These are phyloP conservation scores for Morone chrysops DNA, from an alignment of 2,113 vertebrate genomes.

Conservation along the genomic window DNA sequence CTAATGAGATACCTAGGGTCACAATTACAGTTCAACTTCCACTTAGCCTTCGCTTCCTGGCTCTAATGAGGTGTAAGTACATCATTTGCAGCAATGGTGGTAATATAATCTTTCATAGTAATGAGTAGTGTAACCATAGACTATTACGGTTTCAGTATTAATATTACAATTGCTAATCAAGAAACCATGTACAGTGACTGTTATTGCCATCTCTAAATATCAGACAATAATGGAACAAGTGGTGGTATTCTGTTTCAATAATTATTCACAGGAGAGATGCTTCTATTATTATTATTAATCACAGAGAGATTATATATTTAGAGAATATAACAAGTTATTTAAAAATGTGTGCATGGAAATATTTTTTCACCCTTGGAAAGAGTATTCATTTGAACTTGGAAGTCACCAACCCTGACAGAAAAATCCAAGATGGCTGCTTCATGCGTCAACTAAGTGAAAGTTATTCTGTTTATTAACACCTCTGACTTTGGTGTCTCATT, in stretches of 20 bases:
- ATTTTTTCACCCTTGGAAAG: not conserved
- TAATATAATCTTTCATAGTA: not conserved
- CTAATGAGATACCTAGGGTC: constrained; percentile 25
- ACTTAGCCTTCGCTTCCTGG: not conserved
- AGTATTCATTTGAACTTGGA: no score
- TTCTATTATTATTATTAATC: no score
- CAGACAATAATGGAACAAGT: not conserved
- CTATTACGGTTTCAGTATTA: not conserved
- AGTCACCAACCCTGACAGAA: no score
- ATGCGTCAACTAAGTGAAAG: no score
- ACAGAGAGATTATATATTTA: not conserved
- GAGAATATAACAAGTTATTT: not conserved
- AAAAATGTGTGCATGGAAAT: not conserved
- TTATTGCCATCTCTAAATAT: not conserved
- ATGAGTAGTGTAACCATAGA: not conserved
- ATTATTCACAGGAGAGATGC: not conserved
- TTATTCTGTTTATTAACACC: no score
- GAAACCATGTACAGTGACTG: not conserved
- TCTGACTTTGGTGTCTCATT: no score
- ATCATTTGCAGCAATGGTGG: not conserved
- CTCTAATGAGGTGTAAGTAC: constrained; percentile 21
- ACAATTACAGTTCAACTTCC: constrained; percentile 3
- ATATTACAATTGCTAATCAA: not conserved
- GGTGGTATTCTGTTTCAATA: not conserved
- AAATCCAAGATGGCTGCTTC: no score